Conservation (phyloP, 2,797 vertebrate genomes). For the Leuciscus waleckii region DNA sequence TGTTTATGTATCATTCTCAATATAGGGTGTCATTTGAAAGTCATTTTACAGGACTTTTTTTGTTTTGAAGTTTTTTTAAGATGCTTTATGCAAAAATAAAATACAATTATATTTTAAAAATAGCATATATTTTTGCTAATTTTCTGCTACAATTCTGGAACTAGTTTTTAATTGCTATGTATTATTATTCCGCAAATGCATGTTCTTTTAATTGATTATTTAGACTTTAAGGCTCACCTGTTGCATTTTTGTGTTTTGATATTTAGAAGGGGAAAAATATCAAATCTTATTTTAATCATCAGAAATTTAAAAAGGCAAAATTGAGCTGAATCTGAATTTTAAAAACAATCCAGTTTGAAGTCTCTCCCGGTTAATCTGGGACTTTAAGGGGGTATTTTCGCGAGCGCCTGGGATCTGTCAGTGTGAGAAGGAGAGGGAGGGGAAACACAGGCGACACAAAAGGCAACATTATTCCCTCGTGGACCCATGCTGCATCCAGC, state of each 20-base stretch:
- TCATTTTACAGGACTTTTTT: neutral
- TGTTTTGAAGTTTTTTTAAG: neutral
- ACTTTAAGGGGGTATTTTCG: slow-evolving; percentile 67
- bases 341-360: neutral
- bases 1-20: slow-evolving; percentile 58
- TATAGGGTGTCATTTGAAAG: neutral
- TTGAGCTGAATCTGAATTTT: neutral
- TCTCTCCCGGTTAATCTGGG: slow-evolving; percentile 66
- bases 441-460: slow-evolving; percentile 86
- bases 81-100: neutral
- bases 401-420: slow-evolving; percentile 81
- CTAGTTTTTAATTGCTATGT: neutral
- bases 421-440: slow-evolving; percentile 76
- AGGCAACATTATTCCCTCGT: slow-evolving; percentile 92
- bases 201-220: neutral
- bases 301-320: neutral
- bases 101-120: neutral
- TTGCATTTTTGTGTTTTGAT: neutral
- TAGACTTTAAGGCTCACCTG: neutral
- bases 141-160: neutral
- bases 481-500: slow-evolving; percentile 80
- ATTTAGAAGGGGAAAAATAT: neutral
- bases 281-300: neutral
- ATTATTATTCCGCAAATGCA: neutral
- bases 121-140: neutral